A percentile compares a stretch with the other conserved stretches of the same genome.
phyloP scores from a whole-genome alignment of 2,113 vertebrate genomes.

The Syngnathoides biaculeatus region DNA sequence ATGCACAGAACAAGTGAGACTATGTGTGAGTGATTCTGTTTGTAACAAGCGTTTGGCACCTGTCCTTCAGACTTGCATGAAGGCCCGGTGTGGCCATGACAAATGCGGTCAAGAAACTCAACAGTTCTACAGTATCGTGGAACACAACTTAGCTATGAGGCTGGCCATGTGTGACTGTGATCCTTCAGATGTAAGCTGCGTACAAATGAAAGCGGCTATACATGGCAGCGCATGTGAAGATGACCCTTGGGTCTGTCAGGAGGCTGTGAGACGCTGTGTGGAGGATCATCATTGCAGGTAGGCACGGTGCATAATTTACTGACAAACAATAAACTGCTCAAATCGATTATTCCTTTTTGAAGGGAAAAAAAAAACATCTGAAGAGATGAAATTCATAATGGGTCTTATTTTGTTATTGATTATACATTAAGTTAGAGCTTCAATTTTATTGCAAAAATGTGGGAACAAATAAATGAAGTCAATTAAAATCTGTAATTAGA shows the following conservation, averaged over 20 bases:
- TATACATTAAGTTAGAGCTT: no score
- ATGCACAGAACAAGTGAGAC: constrained; percentile 75
- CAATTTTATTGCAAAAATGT: no score
- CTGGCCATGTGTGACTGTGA: constrained; percentile 83
- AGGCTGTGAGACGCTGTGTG: constrained; percentile 73
- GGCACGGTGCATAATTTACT: constrained; percentile 3
- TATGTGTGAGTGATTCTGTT: constrained; percentile 77
- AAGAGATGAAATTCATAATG: no score
- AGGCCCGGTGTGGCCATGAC: constrained; percentile 65
- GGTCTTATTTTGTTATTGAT: no score
- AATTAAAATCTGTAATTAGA: no score
- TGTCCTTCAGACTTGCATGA: constrained; percentile 77
- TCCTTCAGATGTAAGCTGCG: constrained; percentile 74
- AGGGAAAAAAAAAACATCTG: no score
- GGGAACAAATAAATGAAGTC: no score
- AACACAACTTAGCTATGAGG: constrained; percentile 76
- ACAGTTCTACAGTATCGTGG: constrained; percentile 79
- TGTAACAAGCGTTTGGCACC: constrained; percentile 80
- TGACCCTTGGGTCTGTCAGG: constrained; percentile 73
- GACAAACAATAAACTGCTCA: no score
- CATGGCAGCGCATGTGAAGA: constrained; percentile 77
- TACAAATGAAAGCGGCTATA: constrained; percentile 70
- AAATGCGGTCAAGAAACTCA: constrained; percentile 74
- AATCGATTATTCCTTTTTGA: no score
- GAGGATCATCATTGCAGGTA: constrained; percentile 80